phyloP scores from a whole-genome alignment of 1,140 invertebrate genomes.

The Drosophila insularis region DNA sequence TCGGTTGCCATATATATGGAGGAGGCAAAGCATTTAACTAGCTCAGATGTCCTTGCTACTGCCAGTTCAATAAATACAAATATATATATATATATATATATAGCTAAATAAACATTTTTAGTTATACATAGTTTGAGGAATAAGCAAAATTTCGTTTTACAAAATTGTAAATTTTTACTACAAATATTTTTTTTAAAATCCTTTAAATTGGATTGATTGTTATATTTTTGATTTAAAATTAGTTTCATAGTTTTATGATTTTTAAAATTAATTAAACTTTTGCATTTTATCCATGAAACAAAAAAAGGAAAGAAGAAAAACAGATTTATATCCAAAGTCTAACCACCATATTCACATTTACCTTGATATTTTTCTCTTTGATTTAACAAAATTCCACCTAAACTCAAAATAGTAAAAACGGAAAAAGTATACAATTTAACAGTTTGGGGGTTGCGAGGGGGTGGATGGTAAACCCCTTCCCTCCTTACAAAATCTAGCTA shows the following conservation, averaged over 20 bases:
- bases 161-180: not conserved
- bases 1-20: not conserved
- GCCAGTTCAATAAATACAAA: no score
- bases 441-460: not conserved
- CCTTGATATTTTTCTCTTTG: not conserved
- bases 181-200: not conserved
- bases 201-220: not conserved
- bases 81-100: not conserved
- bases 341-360: not conserved
- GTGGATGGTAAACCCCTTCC: constrained; percentile 25
- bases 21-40: not conserved
- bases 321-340: no score
- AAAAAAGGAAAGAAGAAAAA: no score
- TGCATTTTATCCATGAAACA: no score
- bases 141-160: not conserved
- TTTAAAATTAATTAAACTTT: not conserved
- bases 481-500: constrained; percentile 48
- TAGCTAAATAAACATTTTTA: not conserved
- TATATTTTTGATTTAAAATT: not conserved
- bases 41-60: no score
- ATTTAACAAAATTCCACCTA: constrained; percentile 31
- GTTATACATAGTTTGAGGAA: not conserved
- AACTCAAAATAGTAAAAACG: constrained; percentile 29
- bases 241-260: not conserved
- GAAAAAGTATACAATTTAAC: constrained; percentile 3